These are phyloP conservation scores for Erebia ligea DNA, from an alignment of 2,888 invertebrate species.

Conservation along the genomic window DNA sequence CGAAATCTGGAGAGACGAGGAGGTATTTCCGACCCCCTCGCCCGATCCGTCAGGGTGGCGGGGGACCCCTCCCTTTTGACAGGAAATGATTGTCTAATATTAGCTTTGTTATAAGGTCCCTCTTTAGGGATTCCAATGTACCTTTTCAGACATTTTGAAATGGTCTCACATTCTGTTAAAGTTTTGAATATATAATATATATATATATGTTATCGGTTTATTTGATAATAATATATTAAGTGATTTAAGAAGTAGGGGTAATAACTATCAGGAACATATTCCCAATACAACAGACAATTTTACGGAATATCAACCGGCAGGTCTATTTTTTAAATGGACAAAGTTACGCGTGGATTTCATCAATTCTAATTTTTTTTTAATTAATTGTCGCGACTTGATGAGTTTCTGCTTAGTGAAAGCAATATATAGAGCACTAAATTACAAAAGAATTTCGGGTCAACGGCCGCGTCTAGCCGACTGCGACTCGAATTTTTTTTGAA, in stretches of 20 bases:
- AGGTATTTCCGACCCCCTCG: constrained; percentile 64
- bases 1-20: constrained; percentile 77
- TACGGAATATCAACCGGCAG: neutral
- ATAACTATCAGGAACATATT: neutral
- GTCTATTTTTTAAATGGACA: neutral
- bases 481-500: constrained; percentile 54
- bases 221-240: neutral
- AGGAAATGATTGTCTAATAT: constrained; percentile 83
- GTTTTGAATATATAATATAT: constrained; percentile 20
- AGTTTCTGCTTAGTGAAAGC: constrained; percentile 24
- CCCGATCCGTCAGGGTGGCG: constrained; percentile 58
- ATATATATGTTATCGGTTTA: neutral
- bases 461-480: constrained; percentile 52
- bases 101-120: constrained; percentile 81
- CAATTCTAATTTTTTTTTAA: neutral
- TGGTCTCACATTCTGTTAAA: constrained; percentile 30
- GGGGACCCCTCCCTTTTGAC: constrained; percentile 73
- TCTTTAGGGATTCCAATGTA: constrained; percentile 67
- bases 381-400: constrained; percentile 2
- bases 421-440: constrained; percentile 36
- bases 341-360: neutral
- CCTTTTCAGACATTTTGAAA: constrained; percentile 42
- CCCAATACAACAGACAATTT: neutral
- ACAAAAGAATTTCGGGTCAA: constrained; percentile 66
- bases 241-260: neutral